Base-by-base conservation (phyloP, 1,140 invertebrate species). In the Trypoxylus dichotomus region DNA sequence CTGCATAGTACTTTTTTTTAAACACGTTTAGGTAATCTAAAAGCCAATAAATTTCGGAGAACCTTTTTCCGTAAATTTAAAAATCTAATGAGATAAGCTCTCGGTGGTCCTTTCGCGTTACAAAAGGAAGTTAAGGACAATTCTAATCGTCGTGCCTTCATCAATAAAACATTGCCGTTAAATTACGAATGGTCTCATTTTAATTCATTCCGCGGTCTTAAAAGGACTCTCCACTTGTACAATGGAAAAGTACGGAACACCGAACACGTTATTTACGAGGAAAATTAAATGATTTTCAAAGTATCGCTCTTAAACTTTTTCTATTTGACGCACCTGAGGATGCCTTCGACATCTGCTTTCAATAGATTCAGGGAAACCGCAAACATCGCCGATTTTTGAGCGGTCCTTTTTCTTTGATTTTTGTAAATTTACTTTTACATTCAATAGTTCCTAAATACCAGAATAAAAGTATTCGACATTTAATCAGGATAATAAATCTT, bases 241-340 rank as follows among this genome's bases (percentile, higher is more conserved):
- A 76, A 32, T 76, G 78, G 37, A 75, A 79, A 76, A 71, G 75
- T 73, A 63, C 68, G 68, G 58, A 76, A 74, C 68, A 79, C 21
- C 60, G 78, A 79, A 74, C 76, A 74, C 78, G 60, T 79, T 79
- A 79, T 79, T 79, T 79, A 79, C 75, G 75, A 74, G 42, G 68
- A 63, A 79, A 79, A 76, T 79, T 77, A 77, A 76, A 79, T 79
- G 78, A 79, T 79, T 79, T 79, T 72, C 78, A 58, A 77, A 68
- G 47, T n/a, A 54, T 54, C 47, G 19, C 47, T 19, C 1, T n/a
- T 54, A 27, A 68, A 27, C 60, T 29, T 68, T 68, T 68, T 8
- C 11, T 5, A 11, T 68, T 68, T 29, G 19, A 19, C 24, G 25
- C 60, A 68, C 60, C 15, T 54, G 47, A 15, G 47, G 13, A 0